phyloP scores from a whole-genome alignment of 2,888 invertebrate species.

The Sussaba pulchella region DNA sequence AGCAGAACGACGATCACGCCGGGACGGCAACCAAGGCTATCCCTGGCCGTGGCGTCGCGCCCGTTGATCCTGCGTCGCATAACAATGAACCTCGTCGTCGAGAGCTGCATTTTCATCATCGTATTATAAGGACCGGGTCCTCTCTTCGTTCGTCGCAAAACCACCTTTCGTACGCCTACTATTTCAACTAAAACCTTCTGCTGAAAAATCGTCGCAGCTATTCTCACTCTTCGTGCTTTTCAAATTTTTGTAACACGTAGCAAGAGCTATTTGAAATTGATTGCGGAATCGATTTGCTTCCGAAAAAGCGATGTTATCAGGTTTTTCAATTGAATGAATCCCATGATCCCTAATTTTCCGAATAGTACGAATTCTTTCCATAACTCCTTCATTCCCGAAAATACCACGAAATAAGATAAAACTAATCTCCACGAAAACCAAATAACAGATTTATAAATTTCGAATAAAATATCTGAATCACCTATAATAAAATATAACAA shows the following conservation, averaged over 20 bases:
- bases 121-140: slow-evolving; percentile 65
- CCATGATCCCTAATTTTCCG: too few relatives aligned
- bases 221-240: too few relatives aligned
- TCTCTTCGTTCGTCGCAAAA: slow-evolving; percentile 31
- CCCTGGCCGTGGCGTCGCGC: slow-evolving; percentile 66
- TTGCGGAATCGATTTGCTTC: neutral
- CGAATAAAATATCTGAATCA: too few relatives aligned
- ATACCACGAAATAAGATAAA: too few relatives aligned
- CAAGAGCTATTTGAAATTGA: slow-evolving; percentile 19
- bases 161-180: slow-evolving; percentile 18
- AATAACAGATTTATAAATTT: too few relatives aligned
- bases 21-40: slow-evolving; percentile 73
- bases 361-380: too few relatives aligned
- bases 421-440: too few relatives aligned
- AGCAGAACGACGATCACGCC: slow-evolving; percentile 51
- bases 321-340: too few relatives aligned
- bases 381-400: too few relatives aligned
- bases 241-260: too few relatives aligned
- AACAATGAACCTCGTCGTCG: slow-evolving; percentile 74
- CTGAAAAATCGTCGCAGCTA: too few relatives aligned
- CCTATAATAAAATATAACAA: too few relatives aligned
- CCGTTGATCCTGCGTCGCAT: slow-evolving; percentile 71
- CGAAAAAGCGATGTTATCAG: neutral
- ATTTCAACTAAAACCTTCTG: slow-evolving; percentile 26
- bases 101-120: slow-evolving; percentile 73